A percentile compares a stretch with the other conserved stretches of the same genome.
phyloP scores from a whole-genome alignment of 2,888 invertebrate species.

The Labia minor region DNA sequence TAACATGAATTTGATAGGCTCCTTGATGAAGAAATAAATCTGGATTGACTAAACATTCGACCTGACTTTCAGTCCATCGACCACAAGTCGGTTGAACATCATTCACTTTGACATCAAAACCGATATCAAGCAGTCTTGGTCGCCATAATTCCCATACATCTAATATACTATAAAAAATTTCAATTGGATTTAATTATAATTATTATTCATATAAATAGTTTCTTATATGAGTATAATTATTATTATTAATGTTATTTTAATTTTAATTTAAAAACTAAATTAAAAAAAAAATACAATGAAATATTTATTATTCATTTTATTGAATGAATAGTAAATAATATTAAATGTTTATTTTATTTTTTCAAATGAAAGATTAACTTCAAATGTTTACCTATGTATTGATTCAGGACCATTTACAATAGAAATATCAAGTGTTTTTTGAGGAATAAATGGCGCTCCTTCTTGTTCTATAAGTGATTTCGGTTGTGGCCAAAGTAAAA shows the following conservation, averaged over 20 bases:
- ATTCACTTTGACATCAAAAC: slow-evolving; percentile 39
- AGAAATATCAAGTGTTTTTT: slow-evolving; percentile 40
- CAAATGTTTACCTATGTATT: slow-evolving; percentile 30
- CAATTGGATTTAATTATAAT: background rate
- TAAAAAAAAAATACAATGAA: too few species aligned
- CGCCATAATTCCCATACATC: slow-evolving; percentile 44
- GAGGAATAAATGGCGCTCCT: slow-evolving; percentile 38
- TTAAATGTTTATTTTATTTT: too few species aligned
- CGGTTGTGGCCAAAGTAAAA: slow-evolving; percentile 49
- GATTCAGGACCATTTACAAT: slow-evolving; percentile 33
- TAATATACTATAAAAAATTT: slow-evolving; percentile 33
- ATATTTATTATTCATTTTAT: slow-evolving; percentile 8
- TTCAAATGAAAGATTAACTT: too few species aligned
- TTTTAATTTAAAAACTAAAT: too few species aligned
- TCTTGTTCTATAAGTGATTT: slow-evolving; percentile 43
- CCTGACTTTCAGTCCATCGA: slow-evolving; percentile 36
- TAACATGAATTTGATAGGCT: slow-evolving; percentile 43
- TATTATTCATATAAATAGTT: too few species aligned
- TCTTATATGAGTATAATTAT: too few species aligned
- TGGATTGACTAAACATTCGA: slow-evolving; percentile 43
- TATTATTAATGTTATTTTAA: too few species aligned
- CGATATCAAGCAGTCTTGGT: slow-evolving; percentile 37
- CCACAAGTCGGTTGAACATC: slow-evolving; percentile 38
- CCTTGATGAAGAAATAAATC: slow-evolving; percentile 39
- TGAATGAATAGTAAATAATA: background rate